Conservation (phyloP, 1,140 invertebrate genomes). For the Apocrypta bakeri region DNA sequence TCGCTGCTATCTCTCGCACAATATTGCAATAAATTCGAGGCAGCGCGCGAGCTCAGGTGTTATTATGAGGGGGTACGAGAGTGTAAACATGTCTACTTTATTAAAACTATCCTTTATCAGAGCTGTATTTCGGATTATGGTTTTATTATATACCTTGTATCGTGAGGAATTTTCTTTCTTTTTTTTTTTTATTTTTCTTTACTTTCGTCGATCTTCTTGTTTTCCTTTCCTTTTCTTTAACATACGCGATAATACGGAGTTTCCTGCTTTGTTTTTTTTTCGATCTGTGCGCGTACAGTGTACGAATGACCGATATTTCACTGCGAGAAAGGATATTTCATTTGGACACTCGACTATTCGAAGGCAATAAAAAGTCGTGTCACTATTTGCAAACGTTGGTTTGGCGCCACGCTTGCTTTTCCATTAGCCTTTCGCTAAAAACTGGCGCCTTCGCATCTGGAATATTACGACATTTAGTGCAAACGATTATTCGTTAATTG, state of each 20-base stretch:
- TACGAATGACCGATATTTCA: background rate
- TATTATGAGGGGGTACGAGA: background rate
- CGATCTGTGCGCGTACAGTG: too few species aligned
- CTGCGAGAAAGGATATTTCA: background rate
- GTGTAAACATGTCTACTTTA: background rate
- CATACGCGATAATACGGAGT: background rate
- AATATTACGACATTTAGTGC: too few species aligned
- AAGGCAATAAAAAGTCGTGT: background rate
- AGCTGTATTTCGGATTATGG: background rate
- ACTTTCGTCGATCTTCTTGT: too few species aligned
- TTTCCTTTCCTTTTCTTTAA: too few species aligned
- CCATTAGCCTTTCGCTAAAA: too few species aligned
- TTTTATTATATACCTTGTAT: background rate
- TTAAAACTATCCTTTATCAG: background rate
- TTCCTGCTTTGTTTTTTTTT: background rate
- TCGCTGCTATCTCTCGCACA: background rate
- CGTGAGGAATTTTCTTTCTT: too few species aligned
- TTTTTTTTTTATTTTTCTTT: background rate
- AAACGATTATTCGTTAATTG: too few species aligned
- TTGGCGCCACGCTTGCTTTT: too few species aligned
- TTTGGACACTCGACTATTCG: background rate
- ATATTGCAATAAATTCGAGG: constrained; percentile 2
- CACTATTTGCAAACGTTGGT: background rate
- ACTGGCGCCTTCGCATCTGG: too few species aligned
- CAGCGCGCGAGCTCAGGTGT: background rate